Conservation (phyloP, 2,113 vertebrate genomes). For the Caranx ignobilis region DNA sequence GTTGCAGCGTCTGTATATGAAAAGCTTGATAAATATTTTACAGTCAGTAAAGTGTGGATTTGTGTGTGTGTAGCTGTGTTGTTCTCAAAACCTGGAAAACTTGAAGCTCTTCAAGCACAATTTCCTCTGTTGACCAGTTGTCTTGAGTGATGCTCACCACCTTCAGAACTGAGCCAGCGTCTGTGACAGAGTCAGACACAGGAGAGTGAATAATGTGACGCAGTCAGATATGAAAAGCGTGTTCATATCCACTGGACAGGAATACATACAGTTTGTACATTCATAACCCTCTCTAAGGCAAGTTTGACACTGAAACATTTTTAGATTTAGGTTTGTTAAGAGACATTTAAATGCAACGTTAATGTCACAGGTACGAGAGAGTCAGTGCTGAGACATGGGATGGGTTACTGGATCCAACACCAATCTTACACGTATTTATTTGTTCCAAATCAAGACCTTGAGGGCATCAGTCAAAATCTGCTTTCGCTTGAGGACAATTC, state of each 20-base stretch:
- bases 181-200: constrained; percentile 74
- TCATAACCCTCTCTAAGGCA: not conserved
- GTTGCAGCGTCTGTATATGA: not conserved
- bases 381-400: not conserved
- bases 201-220: not conserved
- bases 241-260: not conserved
- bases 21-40: constrained; percentile 14
- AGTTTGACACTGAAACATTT: not conserved
- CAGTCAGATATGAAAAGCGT: not conserved
- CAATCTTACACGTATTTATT: not conserved
- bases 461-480: not conserved
- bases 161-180: constrained; percentile 92
- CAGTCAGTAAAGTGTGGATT: not conserved
- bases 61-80: constrained; percentile 18
- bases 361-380: not conserved
- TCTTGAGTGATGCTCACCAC: constrained; percentile 96
- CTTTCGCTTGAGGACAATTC: not conserved
- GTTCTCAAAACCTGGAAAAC: constrained; percentile 90
- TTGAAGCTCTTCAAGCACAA: constrained; percentile 94
- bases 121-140: constrained; percentile 93
- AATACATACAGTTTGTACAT: not conserved
- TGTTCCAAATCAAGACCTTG: not conserved
- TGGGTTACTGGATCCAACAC: not conserved
- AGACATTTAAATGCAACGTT: not conserved
- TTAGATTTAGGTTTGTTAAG: not conserved